Base-by-base conservation (phyloP, 2,888 invertebrate genomes). In the Maniola hyperantus region DNA sequence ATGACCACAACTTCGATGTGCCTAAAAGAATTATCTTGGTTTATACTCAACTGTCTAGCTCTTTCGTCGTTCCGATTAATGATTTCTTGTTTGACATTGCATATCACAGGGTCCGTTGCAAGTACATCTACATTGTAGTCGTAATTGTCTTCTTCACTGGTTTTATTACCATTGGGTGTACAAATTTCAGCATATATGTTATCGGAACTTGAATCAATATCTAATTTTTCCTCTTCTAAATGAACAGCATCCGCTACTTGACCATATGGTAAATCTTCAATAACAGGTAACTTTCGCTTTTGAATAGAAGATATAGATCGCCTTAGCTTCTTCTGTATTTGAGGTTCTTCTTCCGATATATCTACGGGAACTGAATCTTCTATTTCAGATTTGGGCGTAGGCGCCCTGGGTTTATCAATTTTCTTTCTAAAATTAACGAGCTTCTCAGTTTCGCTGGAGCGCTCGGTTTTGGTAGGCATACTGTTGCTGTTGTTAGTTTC, bases 111-210 rank as follows among this genome's bases (percentile, higher is more conserved):
- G 63, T 92, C 92, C 6, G 84, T 91, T 10, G 92, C 92, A 72
- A 92, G 73, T 0, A 92, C 82, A 62, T 92, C 92, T 65, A 89
- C 83, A 65, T 86, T 90, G 65, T 81, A 88, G 59, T 92, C 91
- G 61, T 91, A 92, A 26, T 74, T 80, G 72, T 91, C 92, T 71
- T 92, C 91, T 18, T 91, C 91, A 59, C 79, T 84, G 13, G 75
- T 74, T 77, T 88, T 91, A 67, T 83, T 82, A 2, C 79, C 83
- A 59, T 85, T 87, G 1, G 92, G 89, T 51, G 88, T 79, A 72
- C 95, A 95, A 67, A 95, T 95, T 83, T 95, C 95, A 60, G 95
- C 95, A 78, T 95, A 95, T 75, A 95, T 95, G 75, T 95, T 95
- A 76, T 95, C 95, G 42, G 89, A 90, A 71, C 85, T 86, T 4